These are phyloP conservation scores for Temnothorax nylanderi DNA, from an alignment of 1,140 invertebrate genomes.

Conservation along the genomic window DNA sequence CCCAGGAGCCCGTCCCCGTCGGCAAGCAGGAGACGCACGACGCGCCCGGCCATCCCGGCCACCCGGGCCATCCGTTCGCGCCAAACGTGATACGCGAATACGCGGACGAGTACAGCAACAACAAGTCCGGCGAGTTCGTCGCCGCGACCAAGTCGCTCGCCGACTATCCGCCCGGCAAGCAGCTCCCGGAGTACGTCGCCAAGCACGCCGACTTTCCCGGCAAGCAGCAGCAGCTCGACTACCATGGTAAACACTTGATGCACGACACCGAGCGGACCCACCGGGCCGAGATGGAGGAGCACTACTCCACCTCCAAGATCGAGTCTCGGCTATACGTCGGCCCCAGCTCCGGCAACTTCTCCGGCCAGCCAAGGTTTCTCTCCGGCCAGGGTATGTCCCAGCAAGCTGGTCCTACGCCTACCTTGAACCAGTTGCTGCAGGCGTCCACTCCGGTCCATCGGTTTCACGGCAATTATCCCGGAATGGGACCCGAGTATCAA, in stretches of 20 bases:
- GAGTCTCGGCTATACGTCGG: slow-evolving; percentile 74
- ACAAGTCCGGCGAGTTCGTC: slow-evolving; percentile 75
- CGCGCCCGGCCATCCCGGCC: slow-evolving; percentile 77
- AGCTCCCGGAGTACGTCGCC: slow-evolving; percentile 70
- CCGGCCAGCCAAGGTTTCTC: slow-evolving; percentile 85
- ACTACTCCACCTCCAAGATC: slow-evolving; percentile 81
- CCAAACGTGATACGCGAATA: slow-evolving; percentile 77
- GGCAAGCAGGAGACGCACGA: slow-evolving; percentile 81
- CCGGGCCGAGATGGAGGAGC: slow-evolving; percentile 80
- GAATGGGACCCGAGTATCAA: slow-evolving; percentile 83
- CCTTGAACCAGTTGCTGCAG: slow-evolving; percentile 95
- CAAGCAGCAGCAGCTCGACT: slow-evolving; percentile 74
- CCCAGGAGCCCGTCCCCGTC: slow-evolving; percentile 78
- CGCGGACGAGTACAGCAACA: slow-evolving; percentile 76
- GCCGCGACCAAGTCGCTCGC: slow-evolving; percentile 68
- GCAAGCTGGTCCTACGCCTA: slow-evolving; percentile 94
- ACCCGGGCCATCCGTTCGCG: slow-evolving; percentile 76
- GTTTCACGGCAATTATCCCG: slow-evolving; percentile 86
- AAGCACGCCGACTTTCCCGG: slow-evolving; percentile 72
- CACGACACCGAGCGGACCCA: slow-evolving; percentile 77
- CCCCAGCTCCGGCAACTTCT: slow-evolving; percentile 69
- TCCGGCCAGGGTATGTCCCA: slow-evolving; percentile 89
- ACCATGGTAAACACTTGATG: slow-evolving; percentile 77
- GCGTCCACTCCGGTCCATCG: slow-evolving; percentile 89
- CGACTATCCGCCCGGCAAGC: slow-evolving; percentile 77